A percentile compares a stretch with the other conserved stretches of the same genome.
phyloP scores from a whole-genome alignment of 2,888 invertebrate genomes.

The Druceiella hillmani region DNA sequence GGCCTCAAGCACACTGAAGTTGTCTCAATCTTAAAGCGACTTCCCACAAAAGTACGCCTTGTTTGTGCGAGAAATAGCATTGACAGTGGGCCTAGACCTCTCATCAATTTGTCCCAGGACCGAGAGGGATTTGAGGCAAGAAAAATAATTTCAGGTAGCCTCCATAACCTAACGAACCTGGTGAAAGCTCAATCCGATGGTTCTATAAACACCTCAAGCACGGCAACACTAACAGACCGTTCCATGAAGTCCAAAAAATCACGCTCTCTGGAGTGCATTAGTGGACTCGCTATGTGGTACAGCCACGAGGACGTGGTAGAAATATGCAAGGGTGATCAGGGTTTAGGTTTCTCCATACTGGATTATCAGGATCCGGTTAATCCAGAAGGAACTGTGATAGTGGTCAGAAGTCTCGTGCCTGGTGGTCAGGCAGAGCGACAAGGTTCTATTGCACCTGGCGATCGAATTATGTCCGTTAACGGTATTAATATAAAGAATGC shows the following conservation, averaged over 20 bases:
- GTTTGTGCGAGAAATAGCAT: slow-evolving; percentile 79
- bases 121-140: slow-evolving; percentile 74
- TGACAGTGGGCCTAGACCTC: slow-evolving; percentile 60
- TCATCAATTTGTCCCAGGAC: slow-evolving; percentile 75
- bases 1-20: slow-evolving; percentile 96
- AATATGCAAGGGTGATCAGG: slow-evolving; percentile 89
- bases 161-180: slow-evolving; percentile 74
- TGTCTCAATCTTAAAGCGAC: slow-evolving; percentile 88
- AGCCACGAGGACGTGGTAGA: slow-evolving; percentile 89
- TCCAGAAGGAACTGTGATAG: slow-evolving; percentile 92
- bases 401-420: slow-evolving; percentile 94
- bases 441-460: slow-evolving; percentile 93
- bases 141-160: slow-evolving; percentile 79
- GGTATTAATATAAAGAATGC: slow-evolving; percentile 86
- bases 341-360: slow-evolving; percentile 96
- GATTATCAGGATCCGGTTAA: slow-evolving; percentile 98
- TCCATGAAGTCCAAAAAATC: slow-evolving; percentile 67
- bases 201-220: slow-evolving; percentile 82
- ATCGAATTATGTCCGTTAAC: slow-evolving; percentile 88
- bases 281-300: slow-evolving; percentile 96
- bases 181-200: slow-evolving; percentile 96
- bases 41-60: slow-evolving; percentile 85
- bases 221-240: slow-evolving; percentile 70
- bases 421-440: slow-evolving; percentile 97
- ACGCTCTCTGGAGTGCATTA: slow-evolving; percentile 91